Conservation (phyloP, 2,888 invertebrate species). For the Alviniconcha strummeri region DNA sequence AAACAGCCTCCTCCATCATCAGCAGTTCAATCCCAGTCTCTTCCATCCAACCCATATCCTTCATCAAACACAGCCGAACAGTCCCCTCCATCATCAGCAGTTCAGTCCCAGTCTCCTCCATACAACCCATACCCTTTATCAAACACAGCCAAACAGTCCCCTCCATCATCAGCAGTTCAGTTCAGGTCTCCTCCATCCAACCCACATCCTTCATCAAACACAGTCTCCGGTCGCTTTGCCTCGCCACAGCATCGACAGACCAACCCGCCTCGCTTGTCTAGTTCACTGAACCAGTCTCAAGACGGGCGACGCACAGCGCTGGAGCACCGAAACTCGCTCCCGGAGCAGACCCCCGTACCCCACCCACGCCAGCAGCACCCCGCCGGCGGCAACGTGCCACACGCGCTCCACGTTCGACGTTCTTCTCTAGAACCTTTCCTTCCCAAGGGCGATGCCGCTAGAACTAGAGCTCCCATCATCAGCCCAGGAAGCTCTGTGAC, state of each 20-base stretch:
- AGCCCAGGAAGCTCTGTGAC: no score
- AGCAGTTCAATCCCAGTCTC: no score
- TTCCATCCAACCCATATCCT: not conserved
- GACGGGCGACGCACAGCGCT: constrained; percentile 2
- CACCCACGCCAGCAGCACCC: not conserved
- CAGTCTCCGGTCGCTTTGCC: not conserved
- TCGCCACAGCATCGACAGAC: not conserved
- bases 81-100: no score
- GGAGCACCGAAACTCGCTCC: not conserved
- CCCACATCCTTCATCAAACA: no score
- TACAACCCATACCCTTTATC: not conserved
- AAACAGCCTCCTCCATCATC: no score
- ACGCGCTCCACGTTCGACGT: not conserved
- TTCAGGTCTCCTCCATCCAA: no score
- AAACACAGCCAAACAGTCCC: not conserved
- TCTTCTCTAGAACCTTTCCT: not conserved
- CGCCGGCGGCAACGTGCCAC: not conserved
- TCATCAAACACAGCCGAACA: no score
- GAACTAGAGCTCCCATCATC: not conserved
- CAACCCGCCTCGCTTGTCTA: not conserved
- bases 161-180: no score
- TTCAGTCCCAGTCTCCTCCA: no score
- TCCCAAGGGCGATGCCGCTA: not conserved
- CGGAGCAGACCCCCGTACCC: not conserved
- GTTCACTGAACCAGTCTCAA: constrained; percentile 16